Base-by-base conservation (phyloP, 2,113 vertebrate species). In the Todiramphus saurophagus region DNA sequence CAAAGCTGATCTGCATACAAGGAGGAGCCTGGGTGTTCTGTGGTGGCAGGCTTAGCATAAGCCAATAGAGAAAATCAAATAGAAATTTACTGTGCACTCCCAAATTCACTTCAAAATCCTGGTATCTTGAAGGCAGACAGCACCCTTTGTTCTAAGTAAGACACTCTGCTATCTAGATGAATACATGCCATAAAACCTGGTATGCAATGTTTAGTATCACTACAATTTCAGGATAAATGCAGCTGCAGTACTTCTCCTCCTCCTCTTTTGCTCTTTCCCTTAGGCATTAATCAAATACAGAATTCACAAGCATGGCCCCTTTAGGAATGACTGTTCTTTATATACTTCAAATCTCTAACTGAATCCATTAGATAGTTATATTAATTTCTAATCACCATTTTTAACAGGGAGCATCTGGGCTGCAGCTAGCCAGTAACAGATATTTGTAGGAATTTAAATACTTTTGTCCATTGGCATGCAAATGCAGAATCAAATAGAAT, bases 311-410 rank as follows among this genome's bases (percentile, higher is more conserved):
- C 10, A 5, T 48, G 46, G 5, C 20, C 39, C 30, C 62, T 93
- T 90, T 91, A 91, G 88, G 79, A 89, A 80, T 72, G 30, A 76
- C 81, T 50, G 30, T 75, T 92, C 79, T 90, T 81, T 68, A 58
- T 28, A 18, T 69, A 78, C 79, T 82, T 83, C 46, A 83, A n/a
- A 55, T 80, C n/a, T 90, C 66, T 89, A 81, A 43, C 69, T 82
- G 85, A 96, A 82, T 87, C 48, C 53, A 66, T 66, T 33, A 37
- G 44, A 72, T 83, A 89, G 33, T 64, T 82, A 41, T 67, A 92
- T 74, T 95, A 87, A 90, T 83, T 96, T 96, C 92, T 90, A 89
- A 74, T 94, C 46, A 68, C 11, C 58, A 68, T 94, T 96, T 93
- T 77, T 85, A 92, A 93, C 59, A 92, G 44, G n/a, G 28, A 90